Base-by-base conservation (phyloP, 2,113 vertebrate genomes). In the Choloepus hoffmanni region DNA sequence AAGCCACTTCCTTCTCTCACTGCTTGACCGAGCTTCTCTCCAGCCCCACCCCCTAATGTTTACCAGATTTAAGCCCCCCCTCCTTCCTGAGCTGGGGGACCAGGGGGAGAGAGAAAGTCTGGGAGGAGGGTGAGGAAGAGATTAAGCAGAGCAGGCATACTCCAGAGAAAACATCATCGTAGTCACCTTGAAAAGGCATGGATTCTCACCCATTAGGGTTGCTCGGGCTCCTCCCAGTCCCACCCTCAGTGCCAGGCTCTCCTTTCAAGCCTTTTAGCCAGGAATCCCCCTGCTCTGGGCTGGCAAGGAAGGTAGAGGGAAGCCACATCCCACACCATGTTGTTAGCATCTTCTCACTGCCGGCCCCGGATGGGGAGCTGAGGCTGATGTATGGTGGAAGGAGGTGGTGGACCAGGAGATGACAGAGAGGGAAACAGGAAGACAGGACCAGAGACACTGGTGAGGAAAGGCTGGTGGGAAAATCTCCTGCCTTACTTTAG, bases 1-100 rank as follows among this genome's bases (percentile, higher is more conserved):
- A 43, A 68, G 58, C 70, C 50, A 74, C 91, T 86, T 97, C 95
- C 90, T 92, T 78, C 72, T 84, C 55, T 83, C 70, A 15, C 19
- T 63, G 65, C 95, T 72, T 53, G 53, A 43, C 77, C 18, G 77
- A 36, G 36, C 67, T 33, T 23, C 90, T 8, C 33, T 26, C 73
- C 50, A 21, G 89, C 74, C 92, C 74, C 73, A 18, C 84, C 68
- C 63, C 83, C 85, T 33, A 23, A 1, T 58, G 58, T 79, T 76
- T 76, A 89, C 94, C 67, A 67, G 88, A 50, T 33, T 13, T 23
- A 4, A 7, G 45, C 2, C 40, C 73, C 50, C 70, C 3, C 11
- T 14, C 50, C 50, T 40, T 30, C 45, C 74, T 28, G 28, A 48
- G 24, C n/a, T 14, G 58, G 30, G 43, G 43, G 28, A 60, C 28